Evolutionary conservation across 2,113 vertebrate species (phyloP), one percentile per base, ranked within the genome.

Genomic region (Neolamprologus fasciatus): DNA sequence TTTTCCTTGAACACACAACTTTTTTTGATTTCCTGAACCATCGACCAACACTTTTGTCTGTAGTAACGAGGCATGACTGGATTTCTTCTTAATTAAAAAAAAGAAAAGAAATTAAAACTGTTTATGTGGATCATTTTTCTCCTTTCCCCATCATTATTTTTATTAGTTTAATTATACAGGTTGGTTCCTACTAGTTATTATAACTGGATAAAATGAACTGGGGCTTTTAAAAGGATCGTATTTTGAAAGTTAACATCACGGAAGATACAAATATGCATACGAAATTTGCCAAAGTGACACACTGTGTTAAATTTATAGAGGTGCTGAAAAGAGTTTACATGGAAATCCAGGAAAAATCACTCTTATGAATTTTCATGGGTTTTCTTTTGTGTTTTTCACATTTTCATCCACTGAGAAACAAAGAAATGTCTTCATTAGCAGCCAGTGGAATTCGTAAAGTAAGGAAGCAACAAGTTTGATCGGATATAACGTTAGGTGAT

Each of bases 401-500:
- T 50, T 82, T 61, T 71, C 17, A 50, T 68, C 47, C 3, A 10
- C 23, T 78, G 23, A 84, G 3, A 88, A 76, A 86, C 12, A 26
- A 66, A 82, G n/a, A 79, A 26, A 73, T 6, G 2, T 81, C 0
- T 23, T 66, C 51, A 91, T 83, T 63, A 88, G 90, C 85, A 93
- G 87, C 81, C 79, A 73, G 86, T 66, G 33, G 81, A 88, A 53
- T 40, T 3, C 4, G 6, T 89, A 89, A 91, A 85, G 80, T 87
- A 76, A 92, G 5, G 83, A 90, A 90, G 88, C 84, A 81, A 84
- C 9, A 63, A 63, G 58, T 80, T 87, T 86, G 82, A 80, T 8
- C 57, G 23, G 80, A 81, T 86, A 68, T 89, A 76, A 86, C 35
- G 54, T 83, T 11, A 81, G 81, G 71, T 84, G 79, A 86, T 85